Base-by-base conservation (phyloP, 1,140 invertebrate genomes). In the Eriosoma lanigerum region DNA sequence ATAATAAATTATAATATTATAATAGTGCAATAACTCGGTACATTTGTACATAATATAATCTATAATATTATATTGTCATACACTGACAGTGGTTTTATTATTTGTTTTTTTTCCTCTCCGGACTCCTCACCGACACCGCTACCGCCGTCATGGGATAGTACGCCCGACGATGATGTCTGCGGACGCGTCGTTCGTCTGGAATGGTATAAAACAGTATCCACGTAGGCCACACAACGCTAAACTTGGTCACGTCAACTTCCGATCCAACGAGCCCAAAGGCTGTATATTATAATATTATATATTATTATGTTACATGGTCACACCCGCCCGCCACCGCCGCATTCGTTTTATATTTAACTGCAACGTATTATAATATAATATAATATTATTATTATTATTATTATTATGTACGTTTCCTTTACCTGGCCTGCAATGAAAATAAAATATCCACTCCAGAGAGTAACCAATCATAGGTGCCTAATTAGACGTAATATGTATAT, bases 241-340 rank as follows among this genome's bases (percentile, higher is more conserved):
- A 76, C 54, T 62, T 78, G 75, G 75, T 78, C 75, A 78, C 75
- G 75, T 78, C 75, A 78, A 78, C 56, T 78, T 78, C 75, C 75
- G 75, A 78, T 78, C 38, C 75, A 78, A n/a, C 75, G 75, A 78
- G 48, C 75, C 75, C 54, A 78, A 78, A 78, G 75, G 54, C 75
- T 78, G 52, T 38, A 38, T 38, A 38, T 38, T 38, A 38, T 38
- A 38, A 38, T 38, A 38, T 4, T 38, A 38, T 38, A 38, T 38
- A 38, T 78, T 68, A 68, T 68, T 56, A 44, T 76, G 73, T 76
- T 76, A 76, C 73, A 76, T 21, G 29, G 32, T 56, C 29, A 32
- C 8, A 38, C 70, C 68, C 24, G 26, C 50, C 32, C 21, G 10
- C 32, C 54, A 26, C 15, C 26, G 5, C 13, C n/a, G 29, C 38